A percentile compares a stretch with the other conserved stretches of the same genome.
Conservation (phyloP, 2,113 vertebrate genomes). For the Mionectes macconnelli region DNA sequence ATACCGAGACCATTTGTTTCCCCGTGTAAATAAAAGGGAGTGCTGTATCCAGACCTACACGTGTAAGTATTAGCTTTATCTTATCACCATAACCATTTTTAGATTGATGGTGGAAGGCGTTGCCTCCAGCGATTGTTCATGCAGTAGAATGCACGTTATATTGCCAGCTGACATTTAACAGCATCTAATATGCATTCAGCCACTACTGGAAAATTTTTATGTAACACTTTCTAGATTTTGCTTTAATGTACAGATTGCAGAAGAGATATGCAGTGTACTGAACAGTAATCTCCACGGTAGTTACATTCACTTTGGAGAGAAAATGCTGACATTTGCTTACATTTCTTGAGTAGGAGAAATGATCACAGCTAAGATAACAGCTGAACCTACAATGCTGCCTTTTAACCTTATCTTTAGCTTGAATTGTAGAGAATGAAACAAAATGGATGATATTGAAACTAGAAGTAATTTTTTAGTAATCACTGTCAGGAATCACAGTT, state of each 20-base stretch:
- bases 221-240: background rate
- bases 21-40: background rate
- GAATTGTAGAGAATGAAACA: background rate
- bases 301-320: background rate
- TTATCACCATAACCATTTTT: constrained; percentile 20
- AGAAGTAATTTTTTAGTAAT: background rate
- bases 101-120: constrained; percentile 12
- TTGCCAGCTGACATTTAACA: constrained; percentile 65
- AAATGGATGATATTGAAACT: background rate
- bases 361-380: background rate
- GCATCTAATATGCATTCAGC: constrained; percentile 6
- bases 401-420: background rate
- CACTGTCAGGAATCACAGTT: background rate
- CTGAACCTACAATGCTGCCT: background rate
- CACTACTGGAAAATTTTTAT: constrained; percentile 2
- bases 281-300: background rate
- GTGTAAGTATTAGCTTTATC: constrained; percentile 25
- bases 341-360: background rate
- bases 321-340: background rate
- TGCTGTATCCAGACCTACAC: background rate
- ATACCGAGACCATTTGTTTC: background rate
- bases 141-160: constrained; percentile 18
- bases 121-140: constrained; percentile 3
- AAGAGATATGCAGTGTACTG: background rate
- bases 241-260: background rate